phyloP scores from a whole-genome alignment of 2,113 vertebrate species.

The Upupa epops region DNA sequence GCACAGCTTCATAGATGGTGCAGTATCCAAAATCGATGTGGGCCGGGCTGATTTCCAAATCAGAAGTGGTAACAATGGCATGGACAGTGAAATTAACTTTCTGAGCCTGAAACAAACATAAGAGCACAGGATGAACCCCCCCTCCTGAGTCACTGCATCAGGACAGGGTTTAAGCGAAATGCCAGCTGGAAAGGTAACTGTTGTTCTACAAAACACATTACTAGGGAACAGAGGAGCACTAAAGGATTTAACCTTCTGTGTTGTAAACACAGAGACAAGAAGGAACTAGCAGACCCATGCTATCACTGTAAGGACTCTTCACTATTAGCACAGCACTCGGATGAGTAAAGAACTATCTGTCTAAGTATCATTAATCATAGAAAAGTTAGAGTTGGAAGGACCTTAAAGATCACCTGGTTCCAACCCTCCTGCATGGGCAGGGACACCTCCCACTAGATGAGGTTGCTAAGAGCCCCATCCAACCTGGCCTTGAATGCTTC shows the following conservation, averaged over 20 bases:
- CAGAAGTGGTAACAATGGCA: conserved; percentile 86
- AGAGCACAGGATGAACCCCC: background rate
- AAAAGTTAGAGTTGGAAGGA: no score
- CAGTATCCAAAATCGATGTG: conserved; percentile 87
- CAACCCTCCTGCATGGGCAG: no score
- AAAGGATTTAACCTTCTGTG: background rate
- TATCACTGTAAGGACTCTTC: background rate
- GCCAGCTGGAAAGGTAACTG: background rate
- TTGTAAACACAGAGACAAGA: background rate
- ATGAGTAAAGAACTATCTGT: background rate
- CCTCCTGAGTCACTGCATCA: background rate
- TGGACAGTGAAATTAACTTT: conserved; percentile 80
- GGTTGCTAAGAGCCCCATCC: no score
- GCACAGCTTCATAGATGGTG: conserved; percentile 82
- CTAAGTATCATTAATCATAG: background rate
- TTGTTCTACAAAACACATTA: background rate
- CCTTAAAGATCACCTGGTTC: no score
- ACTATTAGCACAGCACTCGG: background rate
- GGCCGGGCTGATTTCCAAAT: conserved; percentile 80
- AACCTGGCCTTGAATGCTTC: no score
- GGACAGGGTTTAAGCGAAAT: background rate
- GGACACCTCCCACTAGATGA: no score
- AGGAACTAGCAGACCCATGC: background rate
- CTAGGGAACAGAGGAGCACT: background rate
- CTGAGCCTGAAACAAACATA: conserved; percentile 72